Base-by-base conservation (phyloP, 2,888 invertebrate species). In the Drosophila colorata region DNA sequence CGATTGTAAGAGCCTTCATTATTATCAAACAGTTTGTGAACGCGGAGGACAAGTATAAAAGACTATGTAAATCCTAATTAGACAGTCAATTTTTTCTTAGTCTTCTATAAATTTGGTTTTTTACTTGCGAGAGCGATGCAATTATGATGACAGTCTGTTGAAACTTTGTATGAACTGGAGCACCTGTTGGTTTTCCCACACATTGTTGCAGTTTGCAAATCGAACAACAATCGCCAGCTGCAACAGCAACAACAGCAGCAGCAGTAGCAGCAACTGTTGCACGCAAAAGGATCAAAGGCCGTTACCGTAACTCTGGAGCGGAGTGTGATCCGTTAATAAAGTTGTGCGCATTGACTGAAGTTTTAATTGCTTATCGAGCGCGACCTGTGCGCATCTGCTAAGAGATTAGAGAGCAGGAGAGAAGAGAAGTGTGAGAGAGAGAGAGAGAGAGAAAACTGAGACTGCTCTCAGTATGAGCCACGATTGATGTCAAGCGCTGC, bases 161-260 rank as follows among this genome's bases (percentile, higher is more conserved):
- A 33, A 33, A 20, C 16, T 16, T 16, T 38, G 38, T 9, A 4
- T 4, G 13, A 35, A 49, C 38, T 56, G 40, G 48, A 84, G 86
- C 91, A 90, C 90, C 90, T 90, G 91, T 90, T 91, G 78, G 69
- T 78, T 83, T 90, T 91, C 89, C 90, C 70, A 67, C 63, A 63
- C 75, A 77, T 69, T 77, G 73, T 78, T 72, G 76, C 59, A 40
- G 63, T 47, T 63, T 49, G 68, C 59, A 52, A 74, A 75, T 55
- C 58, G 57, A 75, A 58, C 68, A 28, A 9, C 9, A 28, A 9
- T 28, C 28, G 49, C 68, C 77, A 76, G 49, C 48, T 33, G 13
- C 33, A 48, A 11, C 58, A 43, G 35, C 49, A 48, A 11, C 40
- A 38, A 33, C 49, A 47, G 31, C 44, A 43, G 28, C 51, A 41